Conservation (phyloP, 2,797 vertebrate species). For the Monodelphis domestica region DNA sequence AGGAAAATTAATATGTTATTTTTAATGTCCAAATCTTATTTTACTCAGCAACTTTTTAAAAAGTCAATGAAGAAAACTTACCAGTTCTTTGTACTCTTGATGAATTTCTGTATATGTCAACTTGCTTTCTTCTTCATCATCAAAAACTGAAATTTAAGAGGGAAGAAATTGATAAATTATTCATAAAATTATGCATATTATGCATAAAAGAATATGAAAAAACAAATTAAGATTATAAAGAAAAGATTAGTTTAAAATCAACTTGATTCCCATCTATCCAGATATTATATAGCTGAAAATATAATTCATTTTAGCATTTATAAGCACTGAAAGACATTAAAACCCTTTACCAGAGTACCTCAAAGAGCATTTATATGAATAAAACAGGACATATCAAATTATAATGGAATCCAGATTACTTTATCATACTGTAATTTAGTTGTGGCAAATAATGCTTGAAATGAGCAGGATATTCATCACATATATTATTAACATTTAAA, state of each 20-base stretch:
- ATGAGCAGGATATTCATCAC: slow-evolving; percentile 37
- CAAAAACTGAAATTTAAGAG: slow-evolving; percentile 91
- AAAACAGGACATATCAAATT: slow-evolving; percentile 38
- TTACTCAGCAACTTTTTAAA: slow-evolving; percentile 11
- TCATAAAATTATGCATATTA: background rate
- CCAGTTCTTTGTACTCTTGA: slow-evolving; percentile 96
- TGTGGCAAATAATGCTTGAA: slow-evolving; percentile 43
- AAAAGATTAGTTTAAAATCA: background rate
- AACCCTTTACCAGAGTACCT: background rate
- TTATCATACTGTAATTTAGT: slow-evolving; percentile 29
- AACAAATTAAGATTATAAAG: background rate
- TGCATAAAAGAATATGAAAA: background rate
- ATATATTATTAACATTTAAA: slow-evolving; percentile 36
- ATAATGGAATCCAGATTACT: slow-evolving; percentile 30
- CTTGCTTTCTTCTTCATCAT: slow-evolving; percentile 99
- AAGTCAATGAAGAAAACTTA: slow-evolving; percentile 84
- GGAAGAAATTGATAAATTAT: slow-evolving; percentile 52
- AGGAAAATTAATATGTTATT: slow-evolving; percentile 43
- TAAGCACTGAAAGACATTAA: background rate
- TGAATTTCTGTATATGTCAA: slow-evolving; percentile 98
- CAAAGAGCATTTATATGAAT: background rate
- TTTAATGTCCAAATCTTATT: slow-evolving; percentile 28
- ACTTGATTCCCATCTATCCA: background rate
- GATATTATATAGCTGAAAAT: background rate
- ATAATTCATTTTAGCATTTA: background rate